phyloP scores from a whole-genome alignment of 2,888 invertebrate genomes.

The Acanthosepion pharaonis region DNA sequence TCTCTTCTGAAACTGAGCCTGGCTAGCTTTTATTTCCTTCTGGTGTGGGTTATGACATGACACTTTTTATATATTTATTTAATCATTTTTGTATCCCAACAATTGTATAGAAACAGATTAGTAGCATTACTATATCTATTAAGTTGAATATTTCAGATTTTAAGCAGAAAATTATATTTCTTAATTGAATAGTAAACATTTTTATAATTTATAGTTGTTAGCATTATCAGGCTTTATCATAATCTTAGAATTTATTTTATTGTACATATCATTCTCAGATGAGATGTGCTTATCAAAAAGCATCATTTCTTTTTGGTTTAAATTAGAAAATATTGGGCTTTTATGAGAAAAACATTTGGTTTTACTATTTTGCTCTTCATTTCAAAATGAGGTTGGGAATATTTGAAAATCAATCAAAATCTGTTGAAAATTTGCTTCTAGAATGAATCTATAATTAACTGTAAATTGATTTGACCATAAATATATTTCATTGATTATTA shows the following conservation, averaged over 20 bases:
- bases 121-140: too few relatives aligned
- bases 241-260: background rate
- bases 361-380: background rate
- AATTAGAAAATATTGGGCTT: background rate
- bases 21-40: too few relatives aligned
- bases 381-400: background rate
- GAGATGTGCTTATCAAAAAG: background rate
- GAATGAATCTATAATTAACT: background rate
- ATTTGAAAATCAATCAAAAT: background rate
- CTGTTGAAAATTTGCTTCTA: background rate
- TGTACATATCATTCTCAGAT: background rate
- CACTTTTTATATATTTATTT: too few relatives aligned
- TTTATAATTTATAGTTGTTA: background rate
- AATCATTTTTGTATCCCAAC: too few relatives aligned
- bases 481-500: background rate
- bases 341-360: background rate
- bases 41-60: too few relatives aligned
- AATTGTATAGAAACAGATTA: too few relatives aligned
- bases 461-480: background rate
- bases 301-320: background rate
- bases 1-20: too few relatives aligned
- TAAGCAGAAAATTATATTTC: background rate
- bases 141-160: background rate
- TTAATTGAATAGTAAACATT: background rate
- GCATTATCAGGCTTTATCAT: too few relatives aligned